Evolutionary conservation across 2,888 invertebrate species (phyloP), one percentile per base, ranked within the genome.

Genomic region (Nomada goodeniana): DNA sequence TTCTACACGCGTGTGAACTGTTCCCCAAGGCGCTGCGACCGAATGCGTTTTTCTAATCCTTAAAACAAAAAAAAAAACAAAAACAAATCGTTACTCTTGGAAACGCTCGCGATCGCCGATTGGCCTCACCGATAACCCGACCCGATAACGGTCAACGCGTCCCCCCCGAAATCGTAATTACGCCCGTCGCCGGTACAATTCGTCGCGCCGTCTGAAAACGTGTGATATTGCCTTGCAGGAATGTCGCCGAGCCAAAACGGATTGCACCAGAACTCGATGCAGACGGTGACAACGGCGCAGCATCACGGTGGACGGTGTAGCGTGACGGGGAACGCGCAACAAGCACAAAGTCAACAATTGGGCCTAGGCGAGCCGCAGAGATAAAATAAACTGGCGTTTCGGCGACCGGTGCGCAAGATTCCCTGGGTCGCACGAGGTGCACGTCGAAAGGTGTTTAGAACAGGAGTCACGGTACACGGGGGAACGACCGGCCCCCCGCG

Each of bases 271-370:
- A 88, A 72, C 74, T 80, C 86, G 77, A 87, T 86, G 77, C 82
- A 85, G 82, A 78, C 65, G 53, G 76, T 69, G 69, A 87, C 90
- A 80, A 76, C 90, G 81, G 75, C 91, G 73, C 93, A 92, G 91
- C 94, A 90, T 94, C 95, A 95, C 87, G 95, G 95, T 1, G 94
- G 94, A 85, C 93, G 93, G 79, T 94, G 94, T 81, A 91, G 91
- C 83, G 91, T 91, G 29, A 91, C 93, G 71, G 91, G 92, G 65
- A 91, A 90, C 73, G 86, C 90, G 86, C 91, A 93, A 78, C 92
- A 92, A 82, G 88, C 91, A 78, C 92, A 92, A 83, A 90, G 88
- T 82, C 93, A 94, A 85, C 91, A 93, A 87, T 90, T 93, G 87
- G 91, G 93, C 76, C 84, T 94, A 80, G 92, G 94, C 82, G 92